Evolutionary conservation across 2,888 invertebrate genomes (phyloP).

Genomic region (Lithophane leautieri): DNA sequence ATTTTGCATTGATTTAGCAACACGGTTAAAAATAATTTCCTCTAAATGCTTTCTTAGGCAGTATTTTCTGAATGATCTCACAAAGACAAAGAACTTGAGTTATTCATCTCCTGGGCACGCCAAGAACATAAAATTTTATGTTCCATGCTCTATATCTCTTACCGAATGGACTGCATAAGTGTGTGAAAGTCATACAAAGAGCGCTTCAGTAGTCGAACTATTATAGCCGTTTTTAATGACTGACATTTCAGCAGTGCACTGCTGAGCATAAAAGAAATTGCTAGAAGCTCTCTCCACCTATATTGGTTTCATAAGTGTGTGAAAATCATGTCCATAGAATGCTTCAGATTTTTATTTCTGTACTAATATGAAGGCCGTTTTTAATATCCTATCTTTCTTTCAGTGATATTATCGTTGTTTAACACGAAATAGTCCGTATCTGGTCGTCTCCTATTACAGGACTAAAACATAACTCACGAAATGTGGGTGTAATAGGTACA

Average conservation of each 20-base stretch:
- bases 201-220: conserved; percentile 14
- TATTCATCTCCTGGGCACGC: conserved; percentile 26
- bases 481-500: neutral
- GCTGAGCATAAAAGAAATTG: neutral
- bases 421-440: neutral
- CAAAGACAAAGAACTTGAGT: conserved; percentile 17
- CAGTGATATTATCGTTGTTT: neutral
- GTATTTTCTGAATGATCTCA: conserved; percentile 1
- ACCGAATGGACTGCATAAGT: conserved; percentile 26
- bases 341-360: neutral
- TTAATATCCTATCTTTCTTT: neutral
- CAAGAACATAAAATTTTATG: conserved; percentile 51
- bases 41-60: too few species aligned
- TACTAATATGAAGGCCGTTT: neutral
- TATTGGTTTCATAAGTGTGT: conserved; percentile 11
- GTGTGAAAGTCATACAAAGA: conserved; percentile 26
- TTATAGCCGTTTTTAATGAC: neutral
- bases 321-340: neutral
- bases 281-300: neutral
- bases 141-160: conserved; percentile 45
- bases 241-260: neutral
- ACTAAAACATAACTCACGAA: neutral
- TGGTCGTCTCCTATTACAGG: neutral
- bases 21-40: neutral
- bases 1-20: neutral